A percentile compares a stretch with the other conserved stretches of the same genome.
Evolutionary conservation across 1,140 invertebrate genomes (phyloP).

Genomic region (Drosophila aff.): DNA sequence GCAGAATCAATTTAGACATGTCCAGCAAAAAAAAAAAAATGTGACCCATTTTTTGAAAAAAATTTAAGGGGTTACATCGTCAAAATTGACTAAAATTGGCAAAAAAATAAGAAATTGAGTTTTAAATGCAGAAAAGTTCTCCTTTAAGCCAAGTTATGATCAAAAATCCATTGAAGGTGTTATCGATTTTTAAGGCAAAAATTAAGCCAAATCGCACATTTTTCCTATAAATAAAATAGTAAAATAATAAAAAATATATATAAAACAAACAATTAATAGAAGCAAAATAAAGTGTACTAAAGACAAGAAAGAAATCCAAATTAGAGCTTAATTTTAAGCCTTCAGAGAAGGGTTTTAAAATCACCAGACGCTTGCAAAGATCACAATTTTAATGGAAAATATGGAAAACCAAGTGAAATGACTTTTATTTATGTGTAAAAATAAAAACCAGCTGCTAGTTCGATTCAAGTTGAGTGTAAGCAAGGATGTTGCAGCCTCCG

Average conservation of each 20-base stretch:
- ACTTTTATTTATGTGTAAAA: background rate
- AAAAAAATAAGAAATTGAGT: background rate
- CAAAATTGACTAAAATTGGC: too few species aligned
- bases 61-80: background rate
- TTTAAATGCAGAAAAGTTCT: too few species aligned
- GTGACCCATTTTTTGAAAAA: too few species aligned
- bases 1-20: background rate
- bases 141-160: too few species aligned
- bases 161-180: too few species aligned
- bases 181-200: too few species aligned
- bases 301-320: background rate
- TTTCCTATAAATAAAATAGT: too few species aligned
- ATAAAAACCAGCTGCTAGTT: background rate
- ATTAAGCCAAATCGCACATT: too few species aligned
- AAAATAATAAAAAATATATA: too few species aligned
- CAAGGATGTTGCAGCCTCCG: conserved; percentile 44
- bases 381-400: background rate
- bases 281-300: background rate
- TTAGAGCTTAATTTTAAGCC: background rate
- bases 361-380: background rate
- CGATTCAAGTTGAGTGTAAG: conserved; percentile 62
- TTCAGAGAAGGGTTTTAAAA: background rate
- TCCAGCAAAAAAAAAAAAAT: background rate
- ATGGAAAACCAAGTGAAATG: background rate
- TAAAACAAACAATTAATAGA: too few species aligned